Evolutionary conservation across 2,113 vertebrate species (phyloP), one percentile per base, ranked within the genome.

Genomic region (Cololabis saira): DNA sequence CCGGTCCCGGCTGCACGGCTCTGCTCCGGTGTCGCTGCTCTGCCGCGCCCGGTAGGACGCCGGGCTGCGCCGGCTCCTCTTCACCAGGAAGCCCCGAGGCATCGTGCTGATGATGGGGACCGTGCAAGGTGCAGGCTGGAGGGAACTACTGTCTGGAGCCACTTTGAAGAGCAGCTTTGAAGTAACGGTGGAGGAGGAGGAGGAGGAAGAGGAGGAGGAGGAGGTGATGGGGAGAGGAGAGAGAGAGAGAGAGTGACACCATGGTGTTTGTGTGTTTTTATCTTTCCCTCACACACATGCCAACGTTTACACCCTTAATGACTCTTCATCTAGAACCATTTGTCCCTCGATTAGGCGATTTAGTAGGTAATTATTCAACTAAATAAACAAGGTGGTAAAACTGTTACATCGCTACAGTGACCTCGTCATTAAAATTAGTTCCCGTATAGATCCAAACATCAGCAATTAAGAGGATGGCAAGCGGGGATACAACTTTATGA

Each of bases 21-120:
- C 63, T 0, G 71, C 17, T 18, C 10, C 52, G 54, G 4, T 33
- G 2, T 40, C 54, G 2, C 13, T 22, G 59, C 11, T 67, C 1
- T 15, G 64, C 17, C 95, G 89, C 45, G 86, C 58, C 65, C 96
- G 88, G 84, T 97, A 96, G 0, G 93, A 95, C 21, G 92, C 87
- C 5, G 85, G 71, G 24, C 93, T 92, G 1, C 89, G 75, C 65
- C 95, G 93, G 89, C 83, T 95, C 66, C 97, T 92, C 88, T 98
- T 98, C 72, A 98, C 97, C 77, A 98, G 75, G 76, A 98, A 98
- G 44, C 97, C 97, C 70, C 95, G 93, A 68, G 97, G 97, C 97
- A 98, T 98, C 61, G 12, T 37, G 33, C 1, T 37, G 6, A 11
- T 81, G 24, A 11, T 81, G 24, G 52, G 27, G 49, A 33, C 17